Percentiles rank a stretch among this genome's conserved stretches.
Conservation (phyloP, 2,888 invertebrate genomes). For the Cryptocheilus praepositus region DNA sequence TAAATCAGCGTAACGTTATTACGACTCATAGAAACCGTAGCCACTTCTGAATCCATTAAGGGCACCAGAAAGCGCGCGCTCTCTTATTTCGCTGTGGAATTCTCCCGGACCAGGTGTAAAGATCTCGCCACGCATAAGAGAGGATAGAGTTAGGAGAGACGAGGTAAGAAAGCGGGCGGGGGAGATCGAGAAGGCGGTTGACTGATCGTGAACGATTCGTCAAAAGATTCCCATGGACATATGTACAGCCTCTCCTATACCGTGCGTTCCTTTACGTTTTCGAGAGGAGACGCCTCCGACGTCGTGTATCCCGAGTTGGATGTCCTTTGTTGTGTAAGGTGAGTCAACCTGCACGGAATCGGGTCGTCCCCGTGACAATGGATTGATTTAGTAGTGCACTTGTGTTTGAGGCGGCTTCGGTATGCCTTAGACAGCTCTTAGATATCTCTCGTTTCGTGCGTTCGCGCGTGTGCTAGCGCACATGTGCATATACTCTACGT, state of each 20-base stretch:
- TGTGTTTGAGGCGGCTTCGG: conserved; percentile 50
- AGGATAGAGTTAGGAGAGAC: not conserved
- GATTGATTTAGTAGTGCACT: conserved; percentile 69
- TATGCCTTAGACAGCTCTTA: conserved; percentile 51
- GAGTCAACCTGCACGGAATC: conserved; percentile 68
- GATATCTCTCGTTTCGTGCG: conserved; percentile 25
- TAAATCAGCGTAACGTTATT: conserved; percentile 69
- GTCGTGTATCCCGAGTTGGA: conserved; percentile 4
- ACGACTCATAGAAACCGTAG: conserved; percentile 64
- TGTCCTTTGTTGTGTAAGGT: conserved; percentile 58
- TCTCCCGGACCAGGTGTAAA: conserved; percentile 39
- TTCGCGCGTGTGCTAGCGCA: conserved; percentile 5
- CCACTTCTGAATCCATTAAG: conserved; percentile 66
- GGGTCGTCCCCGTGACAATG: conserved; percentile 65
- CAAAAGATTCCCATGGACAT: conserved; percentile 47
- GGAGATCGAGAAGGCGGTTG: conserved; percentile 42
- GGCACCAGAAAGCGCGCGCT: conserved; percentile 26
- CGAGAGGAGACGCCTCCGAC: conserved; percentile 2
- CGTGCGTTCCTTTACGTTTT: not conserved
- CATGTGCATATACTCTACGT: too few relatives aligned
- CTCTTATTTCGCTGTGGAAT: conserved; percentile 44
- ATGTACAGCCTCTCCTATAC: not conserved
- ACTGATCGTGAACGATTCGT: conserved; percentile 55
- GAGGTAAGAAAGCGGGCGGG: conserved; percentile 8
- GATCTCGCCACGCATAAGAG: conserved; percentile 13